Evolutionary conservation across 2,888 invertebrate species (phyloP).

Genomic region (Tipula helvola): DNA sequence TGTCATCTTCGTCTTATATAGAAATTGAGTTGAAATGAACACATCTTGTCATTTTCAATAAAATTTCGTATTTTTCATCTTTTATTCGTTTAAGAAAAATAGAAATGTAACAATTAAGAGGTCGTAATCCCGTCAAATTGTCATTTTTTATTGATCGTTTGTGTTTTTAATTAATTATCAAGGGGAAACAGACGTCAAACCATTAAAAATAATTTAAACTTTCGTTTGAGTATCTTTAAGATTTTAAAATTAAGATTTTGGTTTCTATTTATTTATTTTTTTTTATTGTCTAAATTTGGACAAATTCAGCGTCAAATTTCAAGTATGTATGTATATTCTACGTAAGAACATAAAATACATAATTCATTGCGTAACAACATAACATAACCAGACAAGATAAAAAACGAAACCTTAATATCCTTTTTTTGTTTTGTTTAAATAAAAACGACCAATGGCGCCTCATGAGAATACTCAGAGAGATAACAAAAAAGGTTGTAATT

Average conservation of each 20-base stretch:
- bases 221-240: neutral
- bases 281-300: neutral
- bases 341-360: neutral
- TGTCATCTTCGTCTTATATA: neutral
- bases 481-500: neutral
- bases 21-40: neutral
- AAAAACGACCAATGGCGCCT: neutral
- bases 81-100: neutral
- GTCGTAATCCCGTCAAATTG: neutral
- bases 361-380: neutral
- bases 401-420: neutral
- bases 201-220: neutral
- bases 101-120: neutral
- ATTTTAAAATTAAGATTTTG: neutral
- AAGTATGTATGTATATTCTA: neutral
- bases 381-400: neutral
- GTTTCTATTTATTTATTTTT: neutral
- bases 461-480: neutral
- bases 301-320: neutral
- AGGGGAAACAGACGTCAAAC: neutral
- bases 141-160: conserved; percentile 4
- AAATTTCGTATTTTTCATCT: neutral
- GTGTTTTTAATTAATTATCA: neutral
- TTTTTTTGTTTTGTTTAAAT: neutral
- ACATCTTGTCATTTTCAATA: neutral